Percentiles rank a stretch among this genome's conserved stretches.
Evolutionary conservation across 2,113 vertebrate genomes (phyloP).

Genomic region (Corythaeola cristata): DNA sequence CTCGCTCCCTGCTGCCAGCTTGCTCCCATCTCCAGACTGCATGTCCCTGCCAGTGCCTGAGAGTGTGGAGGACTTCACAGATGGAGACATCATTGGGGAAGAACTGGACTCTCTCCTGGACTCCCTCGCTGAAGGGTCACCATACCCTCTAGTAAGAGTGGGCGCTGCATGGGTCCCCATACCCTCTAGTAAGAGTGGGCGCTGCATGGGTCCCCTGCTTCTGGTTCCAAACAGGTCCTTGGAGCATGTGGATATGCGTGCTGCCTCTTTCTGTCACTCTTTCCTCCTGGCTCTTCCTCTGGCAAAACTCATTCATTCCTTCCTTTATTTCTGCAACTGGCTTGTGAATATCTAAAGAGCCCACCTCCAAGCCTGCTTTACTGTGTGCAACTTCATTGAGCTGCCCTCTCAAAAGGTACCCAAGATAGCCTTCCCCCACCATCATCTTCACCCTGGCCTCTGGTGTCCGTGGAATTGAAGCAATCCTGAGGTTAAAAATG

Average conservation of each 20-base stretch:
- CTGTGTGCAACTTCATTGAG: neutral
- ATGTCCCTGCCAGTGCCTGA: slow-evolving; percentile 80
- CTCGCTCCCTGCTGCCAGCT: slow-evolving; percentile 73
- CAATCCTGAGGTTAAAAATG: neutral
- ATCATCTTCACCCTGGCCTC: neutral
- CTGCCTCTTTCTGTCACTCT: neutral
- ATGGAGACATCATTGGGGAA: slow-evolving; percentile 88
- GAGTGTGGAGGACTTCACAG: slow-evolving; percentile 75
- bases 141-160: slow-evolving; percentile 77
- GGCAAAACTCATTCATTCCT: neutral
- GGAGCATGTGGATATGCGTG: neutral
- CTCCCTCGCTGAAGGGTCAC: slow-evolving; percentile 71
- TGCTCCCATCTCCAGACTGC: slow-evolving; percentile 75
- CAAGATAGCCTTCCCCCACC: neutral
- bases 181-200: slow-evolving; percentile 74
- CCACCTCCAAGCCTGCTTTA: neutral
- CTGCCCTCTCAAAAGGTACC: neutral
- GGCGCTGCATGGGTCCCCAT: slow-evolving; percentile 64
- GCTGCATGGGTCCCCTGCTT: neutral
- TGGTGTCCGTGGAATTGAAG: neutral
- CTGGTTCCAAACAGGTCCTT: neutral
- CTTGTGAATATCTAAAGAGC: neutral
- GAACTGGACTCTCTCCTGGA: slow-evolving; percentile 92
- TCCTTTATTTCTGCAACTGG: neutral
- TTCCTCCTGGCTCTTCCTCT: neutral